phyloP scores from a whole-genome alignment of 2,113 vertebrate genomes.

The Cynocephalus volans region DNA sequence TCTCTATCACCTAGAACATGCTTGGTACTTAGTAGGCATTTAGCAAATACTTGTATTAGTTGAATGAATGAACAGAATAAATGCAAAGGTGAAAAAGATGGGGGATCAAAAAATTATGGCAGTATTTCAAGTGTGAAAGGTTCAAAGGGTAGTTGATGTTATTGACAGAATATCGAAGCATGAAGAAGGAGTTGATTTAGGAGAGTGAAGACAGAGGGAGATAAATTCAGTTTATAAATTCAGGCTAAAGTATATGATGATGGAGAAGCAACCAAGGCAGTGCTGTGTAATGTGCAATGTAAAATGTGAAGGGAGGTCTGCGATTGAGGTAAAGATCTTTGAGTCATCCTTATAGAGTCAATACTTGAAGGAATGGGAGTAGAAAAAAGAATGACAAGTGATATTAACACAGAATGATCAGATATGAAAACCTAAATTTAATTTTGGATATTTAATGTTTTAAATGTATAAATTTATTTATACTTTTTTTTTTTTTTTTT shows the following conservation, averaged over 20 bases:
- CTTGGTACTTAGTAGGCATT: background rate
- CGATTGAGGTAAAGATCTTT: background rate
- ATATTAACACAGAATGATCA: background rate
- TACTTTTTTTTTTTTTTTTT: slow-evolving; percentile 48
- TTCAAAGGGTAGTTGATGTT: background rate
- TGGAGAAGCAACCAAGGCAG: background rate
- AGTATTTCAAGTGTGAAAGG: slow-evolving; percentile 29
- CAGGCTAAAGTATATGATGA: background rate
- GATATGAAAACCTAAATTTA: slow-evolving; percentile 40
- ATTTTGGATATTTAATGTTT: slow-evolving; percentile 34
- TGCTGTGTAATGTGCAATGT: background rate
- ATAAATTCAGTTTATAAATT: slow-evolving; percentile 11
- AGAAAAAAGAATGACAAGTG: background rate
- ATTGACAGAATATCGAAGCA: background rate
- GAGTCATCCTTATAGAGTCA: background rate
- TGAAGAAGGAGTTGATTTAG: background rate
- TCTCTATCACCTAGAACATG: background rate
- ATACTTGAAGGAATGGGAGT: background rate
- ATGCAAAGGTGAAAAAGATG: background rate
- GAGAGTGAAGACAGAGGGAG: background rate
- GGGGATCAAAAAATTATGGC: background rate
- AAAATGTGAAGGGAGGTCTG: background rate
- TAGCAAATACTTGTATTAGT: background rate
- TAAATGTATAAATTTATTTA: slow-evolving; percentile 18
- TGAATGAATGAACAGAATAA: slow-evolving; percentile 16